Percentiles rank a stretch among this genome's conserved stretches.
These are phyloP conservation scores for Tetrapedia diversipes DNA, from an alignment of 2,888 invertebrate genomes.

Conservation along the genomic window DNA sequence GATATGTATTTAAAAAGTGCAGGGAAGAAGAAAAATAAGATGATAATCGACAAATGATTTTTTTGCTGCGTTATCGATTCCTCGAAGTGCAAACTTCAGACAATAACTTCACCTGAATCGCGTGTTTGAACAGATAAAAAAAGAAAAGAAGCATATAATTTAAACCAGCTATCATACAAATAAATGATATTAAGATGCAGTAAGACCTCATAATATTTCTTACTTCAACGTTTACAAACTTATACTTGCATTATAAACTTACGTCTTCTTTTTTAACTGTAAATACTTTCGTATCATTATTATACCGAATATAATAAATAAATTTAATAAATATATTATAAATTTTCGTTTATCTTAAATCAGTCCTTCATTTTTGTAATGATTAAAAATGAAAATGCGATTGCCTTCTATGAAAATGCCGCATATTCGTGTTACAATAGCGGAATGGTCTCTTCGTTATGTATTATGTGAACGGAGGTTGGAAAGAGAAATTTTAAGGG, in stretches of 20 bases:
- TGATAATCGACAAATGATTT: slow-evolving; percentile 20
- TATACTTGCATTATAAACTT: too few species aligned
- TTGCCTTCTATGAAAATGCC: not conserved
- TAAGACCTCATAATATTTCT: too few species aligned
- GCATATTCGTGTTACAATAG: not conserved
- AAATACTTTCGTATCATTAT: too few species aligned
- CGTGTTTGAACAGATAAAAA: not conserved
- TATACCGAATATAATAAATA: too few species aligned
- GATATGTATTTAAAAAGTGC: slow-evolving; percentile 21
- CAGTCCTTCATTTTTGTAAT: not conserved
- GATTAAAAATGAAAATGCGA: not conserved
- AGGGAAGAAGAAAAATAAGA: not conserved
- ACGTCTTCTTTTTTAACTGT: too few species aligned
- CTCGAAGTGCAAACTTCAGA: not conserved
- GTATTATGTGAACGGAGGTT: not conserved
- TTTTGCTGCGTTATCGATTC: slow-evolving; percentile 16
- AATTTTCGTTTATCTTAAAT: not conserved
- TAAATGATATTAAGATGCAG: too few species aligned
- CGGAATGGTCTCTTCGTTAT: slow-evolving; percentile 6
- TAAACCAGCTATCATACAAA: not conserved
- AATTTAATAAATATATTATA: not conserved
- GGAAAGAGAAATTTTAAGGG: not conserved
- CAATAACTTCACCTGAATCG: not conserved
- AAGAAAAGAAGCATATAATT: not conserved
- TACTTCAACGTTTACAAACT: too few species aligned